A percentile compares a stretch with the other conserved stretches of the same genome.
Evolutionary conservation across 2,113 vertebrate genomes (phyloP).

Genomic region (Erythrocercus mccallii): DNA sequence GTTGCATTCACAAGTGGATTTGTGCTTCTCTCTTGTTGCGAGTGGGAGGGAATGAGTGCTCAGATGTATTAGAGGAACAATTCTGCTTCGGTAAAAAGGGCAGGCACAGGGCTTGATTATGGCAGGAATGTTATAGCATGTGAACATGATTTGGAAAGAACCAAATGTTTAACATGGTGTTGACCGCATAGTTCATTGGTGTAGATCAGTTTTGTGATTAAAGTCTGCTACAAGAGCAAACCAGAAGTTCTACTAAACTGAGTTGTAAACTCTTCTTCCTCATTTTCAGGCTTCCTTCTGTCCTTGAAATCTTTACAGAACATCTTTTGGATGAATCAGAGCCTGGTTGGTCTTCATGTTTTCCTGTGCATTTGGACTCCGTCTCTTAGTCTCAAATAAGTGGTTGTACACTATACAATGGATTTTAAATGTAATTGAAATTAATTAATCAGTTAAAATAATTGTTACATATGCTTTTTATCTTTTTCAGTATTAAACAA

Average conservation of each 20-base stretch:
- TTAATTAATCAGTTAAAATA: too few species aligned
- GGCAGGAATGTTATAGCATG: neutral
- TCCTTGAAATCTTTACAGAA: neutral
- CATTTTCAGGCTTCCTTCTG: neutral
- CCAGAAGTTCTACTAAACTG: neutral
- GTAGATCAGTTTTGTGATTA: neutral
- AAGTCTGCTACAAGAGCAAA: neutral
- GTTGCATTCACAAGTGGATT: neutral
- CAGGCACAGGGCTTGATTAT: neutral
- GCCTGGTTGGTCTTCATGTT: neutral
- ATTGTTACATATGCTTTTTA: neutral
- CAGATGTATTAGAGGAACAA: neutral
- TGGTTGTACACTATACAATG: neutral
- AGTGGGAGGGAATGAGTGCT: neutral
- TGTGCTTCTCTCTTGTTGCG: neutral
- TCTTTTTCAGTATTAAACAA: neutral
- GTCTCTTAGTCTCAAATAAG: neutral
- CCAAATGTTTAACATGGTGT: neutral
- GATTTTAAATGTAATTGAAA: neutral
- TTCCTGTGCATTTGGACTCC: neutral
- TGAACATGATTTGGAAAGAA: neutral
- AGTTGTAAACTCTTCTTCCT: neutral
- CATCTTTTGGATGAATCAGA: constrained; percentile 19
- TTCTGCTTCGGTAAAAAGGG: neutral
- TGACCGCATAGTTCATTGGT: neutral